Base-by-base conservation (phyloP, 2,113 vertebrate species). In the Symphodus melops region DNA sequence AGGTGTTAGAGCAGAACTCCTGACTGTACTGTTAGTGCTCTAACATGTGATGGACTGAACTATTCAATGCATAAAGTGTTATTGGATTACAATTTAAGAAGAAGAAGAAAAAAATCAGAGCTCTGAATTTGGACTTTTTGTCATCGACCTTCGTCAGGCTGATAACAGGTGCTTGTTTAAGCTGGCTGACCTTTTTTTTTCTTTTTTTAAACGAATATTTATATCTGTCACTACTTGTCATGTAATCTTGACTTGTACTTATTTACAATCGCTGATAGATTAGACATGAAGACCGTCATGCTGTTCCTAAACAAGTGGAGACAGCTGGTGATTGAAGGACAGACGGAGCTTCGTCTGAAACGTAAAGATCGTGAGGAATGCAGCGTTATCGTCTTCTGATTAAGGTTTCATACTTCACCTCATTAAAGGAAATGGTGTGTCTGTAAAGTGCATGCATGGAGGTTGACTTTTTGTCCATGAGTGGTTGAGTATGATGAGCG, bases 221-320 rank as follows among this genome's bases (percentile, higher is more conserved):
- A 66, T 67, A 67, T 75, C 66, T 65, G 72, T 25, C 37, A 44
- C 57, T 28, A 7, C 53, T 65, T 49, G 68, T 84, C 79, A 64
- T 33, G 1, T 33, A 42, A 75, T 55, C 81, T n/a, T n/a, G n/a
- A n/a, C 83, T 79, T 71, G 71, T 13, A 39, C 28, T 73, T 58
- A 63, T 56, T 78, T 77, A 67, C 55, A 58, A 71, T 66, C n/a
- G n/a, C 20, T 79, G 75, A 71, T 81, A 81, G 74, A 81, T 33
- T 71, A 74, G 54, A 53, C 51, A 17, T 20, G 17, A 46, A 79
- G 66, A 39, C 68, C 11, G 56, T 13, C 68, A 5, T 10, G 1
- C 41, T 59, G 72, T 77, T 83, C 58, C 72, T 55, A 72, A 87
- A 83, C 82, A 85, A 74, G 52, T 58, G 13, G 8, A 55, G 39